phyloP scores from a whole-genome alignment of 2,113 vertebrate genomes.

The Sminthopsis crassicaudata region DNA sequence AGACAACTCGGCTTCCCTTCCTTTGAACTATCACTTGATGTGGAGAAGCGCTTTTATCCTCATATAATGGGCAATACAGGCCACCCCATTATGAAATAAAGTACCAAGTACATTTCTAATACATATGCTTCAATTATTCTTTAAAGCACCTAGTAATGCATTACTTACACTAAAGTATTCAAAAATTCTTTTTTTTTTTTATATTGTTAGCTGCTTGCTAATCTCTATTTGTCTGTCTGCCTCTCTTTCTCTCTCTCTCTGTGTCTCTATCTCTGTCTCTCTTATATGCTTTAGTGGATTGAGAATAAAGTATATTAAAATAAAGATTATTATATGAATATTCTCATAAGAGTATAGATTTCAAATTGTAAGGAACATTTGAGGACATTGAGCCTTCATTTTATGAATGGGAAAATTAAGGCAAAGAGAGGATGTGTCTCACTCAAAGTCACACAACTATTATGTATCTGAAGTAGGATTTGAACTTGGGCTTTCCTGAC shows the following conservation, averaged over 20 bases:
- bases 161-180: constrained; percentile 57
- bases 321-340: background rate
- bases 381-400: background rate
- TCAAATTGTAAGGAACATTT: background rate
- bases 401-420: background rate
- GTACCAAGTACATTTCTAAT: constrained; percentile 77
- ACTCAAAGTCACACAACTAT: background rate
- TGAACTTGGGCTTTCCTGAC: background rate
- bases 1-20: constrained; percentile 79
- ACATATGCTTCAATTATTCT: constrained; percentile 81
- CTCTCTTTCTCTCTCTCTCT: no score
- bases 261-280: background rate
- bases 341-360: background rate
- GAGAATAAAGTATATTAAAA: constrained; percentile 25
- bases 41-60: constrained; percentile 82
- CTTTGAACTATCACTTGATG: constrained; percentile 87
- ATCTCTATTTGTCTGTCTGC: no score
- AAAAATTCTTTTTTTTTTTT: constrained; percentile 49
- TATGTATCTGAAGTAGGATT: background rate
- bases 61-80: constrained; percentile 85
- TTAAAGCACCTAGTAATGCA: constrained; percentile 74
- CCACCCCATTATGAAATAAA: constrained; percentile 80
- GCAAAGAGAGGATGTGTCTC: background rate
- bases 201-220: constrained; percentile 40
- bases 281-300: background rate